Evolutionary conservation across 2,888 invertebrate species (phyloP), one percentile per base, ranked within the genome.

Genomic region (Hetaerina titia): DNA sequence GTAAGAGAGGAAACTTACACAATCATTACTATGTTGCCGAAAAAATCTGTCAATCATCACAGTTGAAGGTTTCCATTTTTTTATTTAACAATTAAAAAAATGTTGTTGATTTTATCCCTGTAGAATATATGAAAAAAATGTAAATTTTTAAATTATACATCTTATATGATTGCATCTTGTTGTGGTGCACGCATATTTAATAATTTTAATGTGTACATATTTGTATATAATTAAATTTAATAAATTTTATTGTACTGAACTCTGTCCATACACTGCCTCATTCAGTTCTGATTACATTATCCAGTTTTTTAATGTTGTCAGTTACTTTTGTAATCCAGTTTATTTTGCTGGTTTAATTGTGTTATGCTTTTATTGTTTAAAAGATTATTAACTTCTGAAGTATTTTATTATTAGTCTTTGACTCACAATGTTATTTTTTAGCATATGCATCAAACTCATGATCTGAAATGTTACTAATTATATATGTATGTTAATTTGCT

Each of bases 121-220:
- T 92, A 92, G 92, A 56, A n/a, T 56, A 56, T 74, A 92, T 64
- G 25, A 69, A 56, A n/a, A 90, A 2, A 31, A 69, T 92, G 69
- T 74, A 92, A 92, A 92, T 92, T 69, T 81, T 74, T 74, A 92
- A 92, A 92, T 92, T 92, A 92, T 92, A 92, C 31, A 8, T 45
- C 69, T 17, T 74, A 56, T 69, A n/a, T 56, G 56, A 92, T n/a
- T 56, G 69, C 92, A 69, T 69, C 69, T 69, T 92, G 92, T 92
- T 92, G n/a, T 45, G 56, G n/a, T 56, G 69, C 69, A 56, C 92
- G 11, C 22, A 74, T 92, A 92, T 92, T 92, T 92, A 92, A 92
- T 92, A 69, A 56, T 57, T 22, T 69, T 74, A 69, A 64, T 15
- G 17, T 92, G 74, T 74, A 92, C 11, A 92, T 92, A 57, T n/a